Conservation (phyloP, 2,888 invertebrate genomes). For the Dinocampus coccinellae region DNA sequence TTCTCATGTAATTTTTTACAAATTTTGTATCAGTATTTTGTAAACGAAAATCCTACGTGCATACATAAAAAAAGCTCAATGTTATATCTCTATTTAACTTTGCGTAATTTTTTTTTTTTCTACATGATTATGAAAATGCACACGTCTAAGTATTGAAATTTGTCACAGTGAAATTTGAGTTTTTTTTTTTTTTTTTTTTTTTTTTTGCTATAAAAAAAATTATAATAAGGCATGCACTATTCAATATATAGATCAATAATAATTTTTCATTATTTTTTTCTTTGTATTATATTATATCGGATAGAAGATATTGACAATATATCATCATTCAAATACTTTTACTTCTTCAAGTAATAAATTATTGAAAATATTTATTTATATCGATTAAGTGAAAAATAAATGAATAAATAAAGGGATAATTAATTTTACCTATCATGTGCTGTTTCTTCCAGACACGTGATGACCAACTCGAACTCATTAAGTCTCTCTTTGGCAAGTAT, state of each 20-base stretch:
- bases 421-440: slow-evolving; percentile 68
- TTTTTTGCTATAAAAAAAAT: not conserved
- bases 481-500: slow-evolving; percentile 70
- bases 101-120: not conserved
- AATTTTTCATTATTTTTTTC: too few relatives aligned
- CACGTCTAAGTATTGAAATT: slow-evolving; percentile 15
- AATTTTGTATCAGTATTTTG: too few relatives aligned
- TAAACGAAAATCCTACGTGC: too few relatives aligned
- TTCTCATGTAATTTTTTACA: not conserved
- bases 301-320: too few relatives aligned
- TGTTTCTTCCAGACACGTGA: slow-evolving; percentile 72
- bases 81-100: too few relatives aligned
- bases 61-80: too few relatives aligned
- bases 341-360: too few relatives aligned
- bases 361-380: too few relatives aligned
- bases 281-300: too few relatives aligned
- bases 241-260: too few relatives aligned
- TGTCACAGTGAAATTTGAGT: not conserved
- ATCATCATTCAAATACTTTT: too few relatives aligned
- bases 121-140: slow-evolving; percentile 5
- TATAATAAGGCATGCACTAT: not conserved
- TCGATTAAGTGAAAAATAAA: not conserved
- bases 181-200: too few relatives aligned
- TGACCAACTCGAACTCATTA: slow-evolving; percentile 71
- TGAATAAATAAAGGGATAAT: not conserved